phyloP scores from a whole-genome alignment of 2,113 vertebrate genomes.

The pig (Sus scrofa) region DNA sequence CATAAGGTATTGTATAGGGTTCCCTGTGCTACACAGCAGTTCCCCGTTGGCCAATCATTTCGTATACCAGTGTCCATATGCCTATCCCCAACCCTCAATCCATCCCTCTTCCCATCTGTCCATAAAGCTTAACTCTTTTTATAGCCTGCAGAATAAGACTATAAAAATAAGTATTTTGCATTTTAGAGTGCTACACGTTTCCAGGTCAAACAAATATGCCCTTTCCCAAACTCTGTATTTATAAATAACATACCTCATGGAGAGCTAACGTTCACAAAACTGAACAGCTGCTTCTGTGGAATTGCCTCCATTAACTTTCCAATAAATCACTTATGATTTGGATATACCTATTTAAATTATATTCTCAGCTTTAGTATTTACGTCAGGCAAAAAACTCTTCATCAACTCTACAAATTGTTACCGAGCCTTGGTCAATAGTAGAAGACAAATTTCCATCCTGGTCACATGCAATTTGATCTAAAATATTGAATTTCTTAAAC shows the following conservation, averaged over 20 bases:
- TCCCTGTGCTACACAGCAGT: too few relatives aligned
- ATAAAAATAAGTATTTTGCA: background rate
- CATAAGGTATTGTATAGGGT: too few relatives aligned
- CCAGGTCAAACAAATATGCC: background rate
- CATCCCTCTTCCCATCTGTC: too few relatives aligned
- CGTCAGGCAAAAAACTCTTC: background rate
- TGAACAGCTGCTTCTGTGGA: slow-evolving; percentile 2
- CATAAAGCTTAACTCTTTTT: background rate
- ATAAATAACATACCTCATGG: background rate
- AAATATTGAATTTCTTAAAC: slow-evolving; percentile 7
- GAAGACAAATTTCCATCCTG: slow-evolving; percentile 1
- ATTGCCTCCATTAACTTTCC: slow-evolving; percentile 7
- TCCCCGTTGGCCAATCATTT: too few relatives aligned
- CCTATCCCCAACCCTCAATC: too few relatives aligned
- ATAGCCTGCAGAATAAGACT: background rate
- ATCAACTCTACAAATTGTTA: slow-evolving; percentile 41
- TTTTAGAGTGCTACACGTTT: background rate
- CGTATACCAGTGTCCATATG: too few relatives aligned
- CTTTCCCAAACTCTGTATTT: background rate
- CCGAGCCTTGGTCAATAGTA: slow-evolving; percentile 4
- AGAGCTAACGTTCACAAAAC: background rate
- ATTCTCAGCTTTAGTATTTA: slow-evolving; percentile 18
- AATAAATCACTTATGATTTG: slow-evolving; percentile 25
- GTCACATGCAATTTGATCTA: background rate
- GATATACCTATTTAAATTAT: background rate